phyloP scores from a whole-genome alignment of 2,797 vertebrate species.

The Gastrophryne carolinensis region DNA sequence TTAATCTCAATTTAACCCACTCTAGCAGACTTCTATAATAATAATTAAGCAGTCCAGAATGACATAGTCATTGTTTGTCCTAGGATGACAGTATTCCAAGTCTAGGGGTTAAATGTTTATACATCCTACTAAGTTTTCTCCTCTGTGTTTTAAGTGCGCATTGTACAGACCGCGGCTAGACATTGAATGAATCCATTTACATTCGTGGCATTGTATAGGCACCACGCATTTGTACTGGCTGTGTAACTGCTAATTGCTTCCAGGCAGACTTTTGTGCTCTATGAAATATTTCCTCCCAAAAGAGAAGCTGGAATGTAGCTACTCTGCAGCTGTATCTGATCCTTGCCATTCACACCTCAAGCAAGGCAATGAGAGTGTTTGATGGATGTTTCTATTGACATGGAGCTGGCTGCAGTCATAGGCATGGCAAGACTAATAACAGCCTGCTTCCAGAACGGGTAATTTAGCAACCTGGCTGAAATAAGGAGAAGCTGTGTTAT shows the following conservation, averaged over 20 bases:
- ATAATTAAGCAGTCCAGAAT: background rate
- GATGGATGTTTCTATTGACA: background rate
- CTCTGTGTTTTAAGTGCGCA: background rate
- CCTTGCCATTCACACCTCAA: background rate
- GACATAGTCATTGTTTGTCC: background rate
- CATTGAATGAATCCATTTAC: background rate
- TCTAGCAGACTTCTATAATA: too few relatives aligned
- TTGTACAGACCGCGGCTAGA: background rate
- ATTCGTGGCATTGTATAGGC: constrained; percentile 5
- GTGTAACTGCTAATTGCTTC: constrained; percentile 3
- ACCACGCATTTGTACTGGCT: background rate
- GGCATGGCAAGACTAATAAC: background rate
- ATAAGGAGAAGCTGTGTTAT: background rate
- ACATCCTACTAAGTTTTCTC: background rate
- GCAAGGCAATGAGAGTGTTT: background rate
- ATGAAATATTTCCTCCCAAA: background rate
- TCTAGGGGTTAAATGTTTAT: background rate
- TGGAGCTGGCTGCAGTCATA: background rate
- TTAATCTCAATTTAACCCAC: too few relatives aligned
- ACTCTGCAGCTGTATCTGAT: background rate
- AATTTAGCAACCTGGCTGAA: background rate
- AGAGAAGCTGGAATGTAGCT: constrained; percentile 2
- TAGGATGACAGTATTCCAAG: background rate
- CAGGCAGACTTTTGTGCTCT: background rate
- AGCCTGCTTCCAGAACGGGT: background rate